Evolutionary conservation across 2,113 vertebrate genomes (phyloP).

Genomic region (Paratilapia polleni): DNA sequence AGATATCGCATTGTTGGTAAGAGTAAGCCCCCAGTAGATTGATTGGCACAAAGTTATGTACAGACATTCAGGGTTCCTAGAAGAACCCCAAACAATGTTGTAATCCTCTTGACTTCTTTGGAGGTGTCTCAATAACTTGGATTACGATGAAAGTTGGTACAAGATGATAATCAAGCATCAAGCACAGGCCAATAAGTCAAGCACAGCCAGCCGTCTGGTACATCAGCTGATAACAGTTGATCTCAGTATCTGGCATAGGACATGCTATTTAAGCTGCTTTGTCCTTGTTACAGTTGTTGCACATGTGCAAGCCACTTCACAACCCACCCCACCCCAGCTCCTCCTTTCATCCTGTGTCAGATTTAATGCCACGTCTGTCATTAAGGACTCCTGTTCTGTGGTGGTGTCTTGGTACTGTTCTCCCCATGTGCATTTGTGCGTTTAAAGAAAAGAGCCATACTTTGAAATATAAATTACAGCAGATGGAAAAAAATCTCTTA

Average conservation of each 20-base stretch:
- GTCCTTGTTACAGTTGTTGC: background rate
- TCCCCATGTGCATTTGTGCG: background rate
- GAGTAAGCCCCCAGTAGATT: background rate
- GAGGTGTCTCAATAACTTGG: background rate
- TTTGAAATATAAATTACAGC: background rate
- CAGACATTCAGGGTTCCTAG: background rate
- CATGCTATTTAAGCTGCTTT: background rate
- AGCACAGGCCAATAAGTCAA: background rate
- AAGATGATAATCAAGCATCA: background rate
- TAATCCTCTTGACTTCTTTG: background rate
- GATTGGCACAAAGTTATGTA: background rate
- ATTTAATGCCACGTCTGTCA: background rate
- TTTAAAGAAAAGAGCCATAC: background rate
- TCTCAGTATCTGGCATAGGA: background rate
- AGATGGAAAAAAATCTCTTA: background rate
- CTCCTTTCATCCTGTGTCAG: background rate
- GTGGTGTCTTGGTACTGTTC: background rate
- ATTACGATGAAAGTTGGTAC: background rate
- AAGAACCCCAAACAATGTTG: background rate
- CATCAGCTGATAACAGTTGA: background rate
- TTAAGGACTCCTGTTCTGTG: background rate
- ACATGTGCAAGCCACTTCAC: background rate
- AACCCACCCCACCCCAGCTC: too few relatives aligned
- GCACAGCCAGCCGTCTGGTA: too few relatives aligned
- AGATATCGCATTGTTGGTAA: background rate